Conservation (phyloP, 2,888 invertebrate genomes). For the Parapristionchus giblindavisi region DNA sequence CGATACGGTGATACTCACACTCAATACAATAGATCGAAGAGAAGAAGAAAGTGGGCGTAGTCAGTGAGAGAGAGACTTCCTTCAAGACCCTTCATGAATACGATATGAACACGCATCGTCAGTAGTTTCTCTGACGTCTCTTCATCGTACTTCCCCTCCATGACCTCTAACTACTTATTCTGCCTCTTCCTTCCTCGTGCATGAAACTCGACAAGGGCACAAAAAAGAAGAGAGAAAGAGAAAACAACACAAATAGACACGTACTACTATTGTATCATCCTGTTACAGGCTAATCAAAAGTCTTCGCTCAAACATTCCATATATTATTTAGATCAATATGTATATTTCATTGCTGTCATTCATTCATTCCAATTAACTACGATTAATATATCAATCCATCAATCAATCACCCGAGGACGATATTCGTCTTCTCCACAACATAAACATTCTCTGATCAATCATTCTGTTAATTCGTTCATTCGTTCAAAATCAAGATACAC, state of each 20-base stretch:
- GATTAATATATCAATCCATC: too few relatives aligned
- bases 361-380: too few relatives aligned
- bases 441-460: too few relatives aligned
- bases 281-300: too few relatives aligned
- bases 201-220: not conserved
- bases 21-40: constrained; percentile 32
- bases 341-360: too few relatives aligned
- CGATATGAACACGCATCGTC: constrained; percentile 38
- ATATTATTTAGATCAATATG: too few relatives aligned
- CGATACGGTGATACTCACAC: too few relatives aligned
- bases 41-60: constrained; percentile 19
- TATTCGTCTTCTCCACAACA: too few relatives aligned
- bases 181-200: not conserved
- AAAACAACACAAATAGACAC: too few relatives aligned
- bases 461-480: constrained; percentile 26
- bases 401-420: too few relatives aligned
- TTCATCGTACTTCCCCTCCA: constrained; percentile 4
- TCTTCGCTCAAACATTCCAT: too few relatives aligned
- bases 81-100: constrained; percentile 46
- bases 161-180: constrained; percentile 38
- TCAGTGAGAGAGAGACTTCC: constrained; percentile 30
- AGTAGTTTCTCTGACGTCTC: not conserved
- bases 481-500: constrained; percentile 8
- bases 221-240: constrained; percentile 1
- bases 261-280: too few relatives aligned